Evolutionary conservation across 2,113 vertebrate genomes (phyloP), one percentile per base, ranked within the genome.

Genomic region (Lycaon pictus): DNA sequence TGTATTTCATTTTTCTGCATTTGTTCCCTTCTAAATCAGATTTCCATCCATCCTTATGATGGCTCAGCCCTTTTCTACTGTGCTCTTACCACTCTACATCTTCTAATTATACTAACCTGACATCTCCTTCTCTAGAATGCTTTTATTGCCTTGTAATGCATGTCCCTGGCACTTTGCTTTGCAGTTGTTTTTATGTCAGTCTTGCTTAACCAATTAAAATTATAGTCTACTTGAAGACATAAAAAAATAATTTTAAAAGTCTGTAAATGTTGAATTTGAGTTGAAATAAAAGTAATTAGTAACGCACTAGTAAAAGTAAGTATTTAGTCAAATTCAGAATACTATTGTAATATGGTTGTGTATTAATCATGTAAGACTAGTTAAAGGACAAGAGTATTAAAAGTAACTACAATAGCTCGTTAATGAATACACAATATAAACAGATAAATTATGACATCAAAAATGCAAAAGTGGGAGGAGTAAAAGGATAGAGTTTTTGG

Each of bases 151-250:
- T 17, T 67, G 29, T 67, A 67, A 67, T 32, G 29, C 29, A 67
- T n/a, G 29, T 32, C 29, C 72, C 71, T 53, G 43, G 32, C 16
- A 11, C 35, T 87, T 76, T 32, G 22, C 63, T 85, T n/a, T 63
- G 8, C 6, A 69, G 65, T n/a, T 67, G 65, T 67, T 69, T n/a
- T 8, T 89, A 7, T 83, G 48, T 63, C 74, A 35, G 20, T 80
- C 25, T 88, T 90, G 32, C 55, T 69, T 84, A 56, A 62, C 62
- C 84, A 29, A n/a, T 83, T 85, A 90, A 55, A 90, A 74, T 84
- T 69, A 84, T 19, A 84, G 32, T 20, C 89, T 72, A 43, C 53
- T 83, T 25, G 55, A 71, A 82, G 13, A 48, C 25, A 17, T 63
- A 29, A 94, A 56, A 65, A n/a, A n/a, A n/a, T 62, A 62, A 62